Evolutionary conservation across 2,113 vertebrate genomes (phyloP).

Genomic region (Poicephalus meyeri): DNA sequence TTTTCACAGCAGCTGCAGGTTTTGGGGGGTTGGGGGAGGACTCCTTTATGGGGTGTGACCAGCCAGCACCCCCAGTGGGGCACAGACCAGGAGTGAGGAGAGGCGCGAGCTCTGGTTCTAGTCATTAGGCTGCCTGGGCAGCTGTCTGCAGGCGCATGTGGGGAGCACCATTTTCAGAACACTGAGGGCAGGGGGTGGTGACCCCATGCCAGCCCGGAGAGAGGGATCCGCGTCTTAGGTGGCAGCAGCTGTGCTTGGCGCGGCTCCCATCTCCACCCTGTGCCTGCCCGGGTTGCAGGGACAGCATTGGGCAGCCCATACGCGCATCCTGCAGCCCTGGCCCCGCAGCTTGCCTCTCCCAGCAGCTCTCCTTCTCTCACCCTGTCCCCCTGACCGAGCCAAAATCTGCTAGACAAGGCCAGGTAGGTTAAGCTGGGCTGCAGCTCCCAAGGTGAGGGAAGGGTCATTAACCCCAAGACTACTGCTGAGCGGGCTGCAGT

Average conservation of each 20-base stretch:
- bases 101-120: background rate
- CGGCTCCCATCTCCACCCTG: rapidly evolving
- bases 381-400: rapidly evolving
- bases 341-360: rapidly evolving
- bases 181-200: background rate
- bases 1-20: background rate
- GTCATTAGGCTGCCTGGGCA: background rate
- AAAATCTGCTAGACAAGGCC: rapidly evolving
- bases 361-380: rapidly evolving
- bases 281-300: rapidly evolving
- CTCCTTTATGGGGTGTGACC: rapidly evolving
- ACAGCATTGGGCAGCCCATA: rapidly evolving
- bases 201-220: rapidly evolving
- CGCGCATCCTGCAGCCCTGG: rapidly evolving
- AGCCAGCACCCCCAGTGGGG: too few relatives aligned
- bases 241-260: background rate
- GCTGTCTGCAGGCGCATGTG: rapidly evolving
- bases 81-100: too few relatives aligned
- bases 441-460: background rate
- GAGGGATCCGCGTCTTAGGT: too few relatives aligned
- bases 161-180: background rate
- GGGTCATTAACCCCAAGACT: background rate
- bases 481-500: background rate
- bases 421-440: background rate
- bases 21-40: background rate